phyloP scores from a whole-genome alignment of 92 coral and sea anemone species.

The Porites rus region DNA sequence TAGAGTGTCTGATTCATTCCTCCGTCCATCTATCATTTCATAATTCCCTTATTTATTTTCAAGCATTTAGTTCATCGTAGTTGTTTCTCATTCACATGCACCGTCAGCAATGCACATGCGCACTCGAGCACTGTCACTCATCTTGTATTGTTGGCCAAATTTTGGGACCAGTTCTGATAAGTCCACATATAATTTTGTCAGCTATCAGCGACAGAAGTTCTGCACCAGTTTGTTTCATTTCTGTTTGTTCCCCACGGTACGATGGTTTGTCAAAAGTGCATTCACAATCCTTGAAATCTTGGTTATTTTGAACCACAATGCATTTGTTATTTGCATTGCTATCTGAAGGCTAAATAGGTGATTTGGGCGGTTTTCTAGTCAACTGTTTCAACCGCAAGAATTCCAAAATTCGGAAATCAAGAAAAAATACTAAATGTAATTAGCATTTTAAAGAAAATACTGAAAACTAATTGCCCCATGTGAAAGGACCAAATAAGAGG shows the following conservation, averaged over 20 bases:
- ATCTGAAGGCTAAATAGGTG: background rate
- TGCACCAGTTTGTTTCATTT: slow-evolving; percentile 21
- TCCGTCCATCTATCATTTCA: background rate
- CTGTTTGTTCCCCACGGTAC: slow-evolving; percentile 7
- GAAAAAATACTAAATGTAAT: no score
- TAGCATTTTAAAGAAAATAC: no score
- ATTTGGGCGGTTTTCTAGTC: background rate
- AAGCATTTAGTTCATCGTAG: background rate
- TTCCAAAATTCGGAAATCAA: no score
- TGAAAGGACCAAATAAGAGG: no score
- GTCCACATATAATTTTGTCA: slow-evolving; percentile 43
- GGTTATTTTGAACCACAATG: background rate
- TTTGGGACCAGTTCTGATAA: slow-evolving; percentile 24
- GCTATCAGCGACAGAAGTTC: slow-evolving; percentile 26
- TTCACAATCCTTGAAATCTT: background rate
- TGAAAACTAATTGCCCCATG: no score
- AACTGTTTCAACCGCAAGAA: no score
- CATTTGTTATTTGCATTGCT: background rate
- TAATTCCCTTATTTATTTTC: background rate
- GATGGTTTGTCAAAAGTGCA: slow-evolving; percentile 7
- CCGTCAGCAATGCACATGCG: background rate
- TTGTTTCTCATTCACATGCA: background rate
- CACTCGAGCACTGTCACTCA: slow-evolving; percentile 3
- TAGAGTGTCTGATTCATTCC: background rate
- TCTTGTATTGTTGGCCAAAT: slow-evolving; percentile 4